Percentiles rank a stretch among this genome's conserved stretches.
These are phyloP conservation scores for Euphonia xanthogaster DNA, from an alignment of 2,797 vertebrate genomes.

Conservation along the genomic window DNA sequence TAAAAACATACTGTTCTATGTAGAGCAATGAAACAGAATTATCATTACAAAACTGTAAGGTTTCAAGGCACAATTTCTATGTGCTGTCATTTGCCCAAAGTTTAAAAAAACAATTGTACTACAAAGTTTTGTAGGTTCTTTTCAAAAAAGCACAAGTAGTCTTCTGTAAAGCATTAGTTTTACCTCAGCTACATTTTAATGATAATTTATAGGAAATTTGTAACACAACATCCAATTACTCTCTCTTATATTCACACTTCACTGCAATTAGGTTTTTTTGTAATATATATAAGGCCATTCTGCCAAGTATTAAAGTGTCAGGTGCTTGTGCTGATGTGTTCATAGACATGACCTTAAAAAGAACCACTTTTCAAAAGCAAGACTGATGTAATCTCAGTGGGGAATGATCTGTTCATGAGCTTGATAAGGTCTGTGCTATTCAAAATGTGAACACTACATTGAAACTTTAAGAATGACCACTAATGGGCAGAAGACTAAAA, in stretches of 20 bases:
- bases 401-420: neutral
- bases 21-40: too few species aligned
- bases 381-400: neutral
- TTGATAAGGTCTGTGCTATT: neutral
- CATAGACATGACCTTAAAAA: neutral
- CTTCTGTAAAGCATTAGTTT: neutral
- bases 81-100: neutral
- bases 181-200: neutral
- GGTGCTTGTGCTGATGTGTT: neutral
- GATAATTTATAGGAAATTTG: neutral
- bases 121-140: neutral
- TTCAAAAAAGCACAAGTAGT: neutral
- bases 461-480: neutral
- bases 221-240: neutral
- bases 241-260: neutral
- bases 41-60: neutral
- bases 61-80: neutral
- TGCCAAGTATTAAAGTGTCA: neutral
- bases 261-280: neutral
- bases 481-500: neutral
- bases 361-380: neutral
- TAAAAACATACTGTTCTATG: too few species aligned
- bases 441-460: neutral
- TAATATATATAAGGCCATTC: neutral
- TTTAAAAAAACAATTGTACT: accelerated